Evolutionary conservation across 2,888 invertebrate genomes (phyloP), one percentile per base, ranked within the genome.

Genomic region (Alviniconcha strummeri): DNA sequence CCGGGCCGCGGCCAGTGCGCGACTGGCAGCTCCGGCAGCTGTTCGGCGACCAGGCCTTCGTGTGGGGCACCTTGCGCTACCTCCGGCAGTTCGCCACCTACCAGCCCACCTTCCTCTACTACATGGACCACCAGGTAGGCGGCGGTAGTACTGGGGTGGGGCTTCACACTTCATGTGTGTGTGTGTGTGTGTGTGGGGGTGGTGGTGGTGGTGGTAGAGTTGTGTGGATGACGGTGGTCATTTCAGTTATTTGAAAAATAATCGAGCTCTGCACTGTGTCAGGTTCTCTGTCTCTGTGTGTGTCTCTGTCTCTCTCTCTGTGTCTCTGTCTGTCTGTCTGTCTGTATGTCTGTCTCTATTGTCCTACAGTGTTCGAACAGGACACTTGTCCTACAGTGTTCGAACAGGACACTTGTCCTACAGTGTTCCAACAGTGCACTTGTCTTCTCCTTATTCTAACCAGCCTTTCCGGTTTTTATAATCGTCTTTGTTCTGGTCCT

Each of bases 41-140:
- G 54, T 81, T 75, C 36, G 81, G 75, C 6, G 81, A 81, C 60
- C 75, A 75, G 75, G 81, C 75, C 4, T 81, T 36, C n/a, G 75
- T 75, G 75, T 57, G 9, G 6, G 75, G 64, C 75, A 54, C 75
- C 2, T 13, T 81, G 13, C 15, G 57, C 55, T 52, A 60, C 55
- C 55, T 81, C 36, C 19, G 64, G 9, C 5, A 75, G 36, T 60
- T 81, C 81, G 55, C 55, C 71, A 11, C 4, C n/a, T 19, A 17
- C n/a, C 75, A 81, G 64, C n/a, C 75, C 64, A 72, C 75, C 75
- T 81, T 54, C 75, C 55, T 81, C 75, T 81, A 81, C 75, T 81
- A 60, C 36, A 36, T 81, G 60, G 81, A 81, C 54, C 75, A 81
- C 17, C 81, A 81, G 81, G 81, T 81, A 7, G 6, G 36, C 8